Evolutionary conservation across 2,113 vertebrate species (phyloP), one percentile per base, ranked within the genome.

Genomic region (Bambusicola thoracicus): DNA sequence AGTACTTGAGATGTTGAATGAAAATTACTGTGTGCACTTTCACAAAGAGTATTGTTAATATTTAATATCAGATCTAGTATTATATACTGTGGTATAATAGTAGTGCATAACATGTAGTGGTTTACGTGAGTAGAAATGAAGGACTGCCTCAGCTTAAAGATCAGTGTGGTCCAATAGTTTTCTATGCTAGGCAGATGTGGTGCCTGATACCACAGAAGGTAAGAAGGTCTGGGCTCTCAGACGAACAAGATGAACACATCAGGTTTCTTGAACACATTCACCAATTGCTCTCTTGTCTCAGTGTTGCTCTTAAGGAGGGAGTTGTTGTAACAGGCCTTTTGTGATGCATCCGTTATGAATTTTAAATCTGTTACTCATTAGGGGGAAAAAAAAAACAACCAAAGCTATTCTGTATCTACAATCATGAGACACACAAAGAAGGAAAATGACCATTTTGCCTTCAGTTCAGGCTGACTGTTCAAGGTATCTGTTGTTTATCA

Each of bases 211-310:
- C 93, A 11, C 96, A 97, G 89, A 98, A 96, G 83, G 98, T 95
- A 7, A 97, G 97, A 82, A 97, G 85, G 77, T 98, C 97, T 20
- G 97, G 96, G 7, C 95, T 89, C 65, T 97, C 97, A 1, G 95
- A 92, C 96, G 5, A 79, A 93, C 4, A 92, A 96, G 49, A 96
- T 95, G 51, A 98, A 97, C 62, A 98, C 95, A 2, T 86, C 95
- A 55, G 97, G 93, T 95, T 98, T 97, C 92, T 97, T 98, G 76
- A 98, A 98, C 94, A 96, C 95, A 0, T 94, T 97, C 49, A 97
- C 72, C 59, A 97, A 94, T 89, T 98, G 96, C 13, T 98, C 95
- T 32, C 87, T 95, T 81, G 86, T 98, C 94, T 98, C 97, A 59
- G 96, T 97, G 29, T 97, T 98, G 11, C 97, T 97, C 48, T 98